Percentiles rank a stretch among this genome's conserved stretches.
phyloP scores from a whole-genome alignment of 2,797 vertebrate species.

The Enteromius treurensis region DNA sequence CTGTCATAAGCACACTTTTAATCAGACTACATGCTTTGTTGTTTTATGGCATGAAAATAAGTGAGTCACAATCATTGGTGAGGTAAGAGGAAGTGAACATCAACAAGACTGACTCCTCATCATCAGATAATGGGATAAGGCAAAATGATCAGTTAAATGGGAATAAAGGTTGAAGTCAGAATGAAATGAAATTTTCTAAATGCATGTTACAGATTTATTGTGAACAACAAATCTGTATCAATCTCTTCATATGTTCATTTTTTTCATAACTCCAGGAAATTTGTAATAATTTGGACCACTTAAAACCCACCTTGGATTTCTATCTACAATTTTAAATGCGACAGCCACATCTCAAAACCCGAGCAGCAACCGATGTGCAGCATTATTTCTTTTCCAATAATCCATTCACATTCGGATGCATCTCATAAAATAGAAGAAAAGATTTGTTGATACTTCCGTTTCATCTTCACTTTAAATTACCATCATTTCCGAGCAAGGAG shows the following conservation, averaged over 20 bases:
- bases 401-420: neutral
- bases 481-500: constrained; percentile 16
- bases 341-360: neutral
- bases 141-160: neutral
- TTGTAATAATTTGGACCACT: neutral
- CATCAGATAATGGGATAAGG: neutral
- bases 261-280: neutral
- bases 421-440: neutral
- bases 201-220: neutral
- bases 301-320: neutral
- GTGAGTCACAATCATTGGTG: neutral
- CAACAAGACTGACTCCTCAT: neutral
- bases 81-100: constrained; percentile 1
- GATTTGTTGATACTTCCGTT: neutral
- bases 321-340: neutral
- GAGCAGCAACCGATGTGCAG: neutral
- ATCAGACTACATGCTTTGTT: neutral
- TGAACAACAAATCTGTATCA: neutral
- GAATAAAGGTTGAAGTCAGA: neutral
- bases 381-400: neutral
- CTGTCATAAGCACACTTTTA: neutral
- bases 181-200: neutral
- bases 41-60: neutral
- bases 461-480: neutral
- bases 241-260: neutral